These are phyloP conservation scores for Calephelis perditalis DNA, from an alignment of 2,888 invertebrate species.

Conservation along the genomic window DNA sequence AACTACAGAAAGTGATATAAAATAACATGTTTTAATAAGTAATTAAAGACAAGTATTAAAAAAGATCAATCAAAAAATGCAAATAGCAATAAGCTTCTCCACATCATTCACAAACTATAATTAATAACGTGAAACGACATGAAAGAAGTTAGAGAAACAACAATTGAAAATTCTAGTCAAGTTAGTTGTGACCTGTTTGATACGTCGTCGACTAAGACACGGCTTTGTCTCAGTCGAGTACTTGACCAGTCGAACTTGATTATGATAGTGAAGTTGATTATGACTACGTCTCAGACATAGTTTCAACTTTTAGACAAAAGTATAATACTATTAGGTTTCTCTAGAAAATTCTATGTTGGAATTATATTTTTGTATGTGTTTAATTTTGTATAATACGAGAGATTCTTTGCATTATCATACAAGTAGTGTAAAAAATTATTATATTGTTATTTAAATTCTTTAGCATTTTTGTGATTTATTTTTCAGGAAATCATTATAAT, in stretches of 20 bases:
- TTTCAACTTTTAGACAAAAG: no score
- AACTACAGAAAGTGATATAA: no score
- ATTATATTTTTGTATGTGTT: no score
- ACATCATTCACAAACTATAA: constrained; percentile 30
- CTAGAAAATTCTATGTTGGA: no score
- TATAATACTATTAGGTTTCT: no score
- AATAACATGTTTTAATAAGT: background rate
- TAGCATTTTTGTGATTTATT: no score
- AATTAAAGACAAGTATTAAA: background rate
- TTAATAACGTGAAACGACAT: constrained; percentile 30
- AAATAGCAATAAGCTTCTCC: constrained; percentile 21
- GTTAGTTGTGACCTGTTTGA: constrained; percentile 22
- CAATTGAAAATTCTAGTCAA: constrained; percentile 31
- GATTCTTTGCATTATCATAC: no score
- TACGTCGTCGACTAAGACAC: constrained; percentile 29
- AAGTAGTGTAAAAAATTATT: no score
- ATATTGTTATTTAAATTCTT: no score
- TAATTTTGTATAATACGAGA: no score
- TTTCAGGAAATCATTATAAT: no score
- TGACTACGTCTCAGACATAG: background rate
- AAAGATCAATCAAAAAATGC: constrained; percentile 10
- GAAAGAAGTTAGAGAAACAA: constrained; percentile 31
- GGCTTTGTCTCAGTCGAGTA: constrained; percentile 18
- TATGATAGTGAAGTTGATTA: background rate
- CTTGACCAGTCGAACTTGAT: constrained; percentile 8